These are phyloP conservation scores for Agonopterix arenella DNA, from an alignment of 2,888 invertebrate genomes.

Conservation along the genomic window DNA sequence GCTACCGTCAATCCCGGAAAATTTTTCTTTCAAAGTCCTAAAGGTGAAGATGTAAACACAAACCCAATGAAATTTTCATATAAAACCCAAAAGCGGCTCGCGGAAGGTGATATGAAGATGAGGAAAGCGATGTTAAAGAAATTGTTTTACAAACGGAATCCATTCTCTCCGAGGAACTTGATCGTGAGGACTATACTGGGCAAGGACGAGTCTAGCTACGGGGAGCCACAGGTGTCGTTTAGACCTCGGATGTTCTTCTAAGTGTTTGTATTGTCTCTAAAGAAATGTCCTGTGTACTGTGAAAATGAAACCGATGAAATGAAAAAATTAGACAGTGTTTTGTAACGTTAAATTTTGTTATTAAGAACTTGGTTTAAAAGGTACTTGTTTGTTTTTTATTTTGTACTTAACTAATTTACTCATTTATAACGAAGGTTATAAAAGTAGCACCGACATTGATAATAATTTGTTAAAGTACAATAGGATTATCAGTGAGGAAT, in stretches of 20 bases:
- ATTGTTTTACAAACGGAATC: conserved; percentile 56
- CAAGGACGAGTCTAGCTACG: conserved; percentile 49
- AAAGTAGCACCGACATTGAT: too few species aligned
- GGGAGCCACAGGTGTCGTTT: conserved; percentile 35
- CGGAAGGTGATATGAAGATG: conserved; percentile 45
- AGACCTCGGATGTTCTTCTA: conserved; percentile 49
- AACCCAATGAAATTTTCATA: conserved; percentile 34
- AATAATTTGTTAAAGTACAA: too few species aligned
- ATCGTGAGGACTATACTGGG: conserved; percentile 53
- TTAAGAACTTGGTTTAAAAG: not conserved
- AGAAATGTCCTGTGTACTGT: conserved; percentile 17
- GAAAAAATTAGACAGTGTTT: conserved; percentile 21
- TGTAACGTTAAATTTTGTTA: conserved; percentile 5
- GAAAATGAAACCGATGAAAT: conserved; percentile 11
- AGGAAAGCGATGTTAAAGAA: conserved; percentile 53
- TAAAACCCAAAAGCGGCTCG: conserved; percentile 44
- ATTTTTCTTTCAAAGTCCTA: not conserved
- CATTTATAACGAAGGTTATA: not conserved
- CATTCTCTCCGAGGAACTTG: conserved; percentile 56
- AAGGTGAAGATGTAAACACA: conserved; percentile 10
- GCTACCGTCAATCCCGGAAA: conserved; percentile 10
- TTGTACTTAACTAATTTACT: not conserved
- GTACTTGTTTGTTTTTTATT: not conserved
- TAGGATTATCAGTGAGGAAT: too few species aligned
- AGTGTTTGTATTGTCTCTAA: conserved; percentile 10